Percentiles rank a stretch among this genome's conserved stretches.
Evolutionary conservation across 2,113 vertebrate species (phyloP).

Genomic region (Zosterops pallidus): DNA sequence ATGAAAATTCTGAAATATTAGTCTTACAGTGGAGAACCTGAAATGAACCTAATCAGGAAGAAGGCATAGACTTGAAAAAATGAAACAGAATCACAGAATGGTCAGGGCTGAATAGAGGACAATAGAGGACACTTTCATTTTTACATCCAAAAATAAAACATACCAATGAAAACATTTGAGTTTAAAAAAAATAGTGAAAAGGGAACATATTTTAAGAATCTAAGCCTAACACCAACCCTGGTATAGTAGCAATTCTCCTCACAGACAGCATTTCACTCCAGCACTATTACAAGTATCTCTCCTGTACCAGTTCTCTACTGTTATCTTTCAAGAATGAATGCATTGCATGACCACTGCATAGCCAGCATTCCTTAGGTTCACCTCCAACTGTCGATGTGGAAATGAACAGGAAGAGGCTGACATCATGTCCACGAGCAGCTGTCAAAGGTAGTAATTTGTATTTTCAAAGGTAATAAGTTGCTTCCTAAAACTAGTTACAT

Average conservation of each 20-base stretch:
- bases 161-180: background rate
- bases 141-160: background rate
- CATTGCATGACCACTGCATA: background rate
- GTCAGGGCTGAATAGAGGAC: background rate
- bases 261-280: background rate
- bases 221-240: background rate
- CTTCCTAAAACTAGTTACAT: background rate
- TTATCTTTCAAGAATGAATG: background rate
- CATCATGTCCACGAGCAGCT: background rate
- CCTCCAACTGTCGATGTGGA: fast-evolving
- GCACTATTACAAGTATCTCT: background rate
- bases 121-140: background rate
- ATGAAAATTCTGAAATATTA: background rate
- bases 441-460: background rate
- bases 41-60: background rate
- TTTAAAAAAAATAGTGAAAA: background rate
- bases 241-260: background rate
- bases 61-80: background rate
- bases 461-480: background rate
- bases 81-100: background rate
- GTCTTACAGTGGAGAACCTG: background rate
- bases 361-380: background rate
- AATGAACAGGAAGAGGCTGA: background rate
- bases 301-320: background rate
- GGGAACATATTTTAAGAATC: background rate